Evolutionary conservation across 2,113 vertebrate genomes (phyloP), one percentile per base, ranked within the genome.

Genomic region (Eptatretus burgeri): DNA sequence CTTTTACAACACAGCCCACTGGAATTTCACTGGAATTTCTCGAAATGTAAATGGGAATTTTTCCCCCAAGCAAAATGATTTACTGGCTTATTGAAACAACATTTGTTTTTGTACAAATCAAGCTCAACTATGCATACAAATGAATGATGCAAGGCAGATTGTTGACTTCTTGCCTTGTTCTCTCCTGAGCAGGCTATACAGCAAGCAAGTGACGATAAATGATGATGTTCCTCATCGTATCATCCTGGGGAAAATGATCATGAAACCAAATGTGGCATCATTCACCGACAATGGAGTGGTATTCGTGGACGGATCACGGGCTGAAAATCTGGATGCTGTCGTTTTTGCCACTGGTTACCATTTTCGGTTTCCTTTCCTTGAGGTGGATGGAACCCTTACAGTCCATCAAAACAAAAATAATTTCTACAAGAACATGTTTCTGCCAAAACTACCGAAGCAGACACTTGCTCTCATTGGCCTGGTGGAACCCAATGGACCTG

Each of bases 341-440:
- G 67, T 95, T 60, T 88, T 95, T 51, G 84, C 87, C 65, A 93
- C 87, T 0, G 88, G 88, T 65, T 93, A 88, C 66, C 73, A 49
- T 13, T 73, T 71, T 68, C 69, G 51, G 9, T 91, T 86, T 68
- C 76, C 81, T 0, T 93, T 88, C 66, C 77, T 95, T 0, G 75
- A 79, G 13, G 19, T 19, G 2, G 27, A 41, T 41, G 27, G 27
- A 41, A 41, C 27, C 27, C 69, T 66, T 62, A 70, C 71, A 14
- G 77, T 80, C 52, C 72, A 76, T 18, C 66, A 74, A 1, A 75
- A 77, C 68, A 74, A 80, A 68, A 9, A 79, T 20, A 11, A 68
- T 1, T 72, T 93, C 13, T 89, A 85, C 67, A 89, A 77, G 70
- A 78, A 51, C 4, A 1, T 82, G 64, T 93, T 91, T 51, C 80